Evolutionary conservation across 2,113 vertebrate species (phyloP), one percentile per base, ranked within the genome.

Genomic region (Octodon degus): DNA sequence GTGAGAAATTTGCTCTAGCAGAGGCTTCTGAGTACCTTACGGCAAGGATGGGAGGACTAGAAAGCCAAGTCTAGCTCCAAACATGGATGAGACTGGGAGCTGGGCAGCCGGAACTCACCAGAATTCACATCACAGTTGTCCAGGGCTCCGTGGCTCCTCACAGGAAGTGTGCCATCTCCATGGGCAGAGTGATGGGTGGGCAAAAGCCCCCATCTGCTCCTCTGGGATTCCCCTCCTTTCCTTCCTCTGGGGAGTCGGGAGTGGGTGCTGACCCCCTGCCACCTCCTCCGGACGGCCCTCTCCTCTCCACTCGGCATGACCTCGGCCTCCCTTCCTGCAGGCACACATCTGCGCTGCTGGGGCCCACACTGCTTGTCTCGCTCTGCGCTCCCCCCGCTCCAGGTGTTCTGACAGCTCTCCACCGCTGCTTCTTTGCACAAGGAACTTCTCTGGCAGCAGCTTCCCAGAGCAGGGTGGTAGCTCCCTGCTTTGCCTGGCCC

Each of bases 151-250:
- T 3, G 0, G 5, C 70, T 2, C 8, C 55, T 40, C 10, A n/a
- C 34, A 83, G 76, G 20, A 32, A 19, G 8, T 50, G 11, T 70
- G 53, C 88, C 7, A 1, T 9, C 14, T 27, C 16, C 16, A 1
- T 12, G 24, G 2, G 62, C 11, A 22, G n/a, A 14, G 68, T 1
- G 12, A n/a, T 40, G 37, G 37, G 13, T 47, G 3, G 0, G 5
- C 3, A 14, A 16, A 0, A 47, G n/a, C 17, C 24, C 27, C 0
- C 3, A 0, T 9, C 16, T 13, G 27, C 53, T 65, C 43, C 0
- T 2, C 3, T 25, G 7, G 22, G 30, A 43, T 3, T 14, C 24
- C 20, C 30, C 25, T 2, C 30, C 25, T 20, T 32, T n/a, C 65
- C 32, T 13, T 27, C 37, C 72, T 40, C 72, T 4, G n/a, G n/a